A percentile compares a stretch with the other conserved stretches of the same genome.
phyloP scores from a whole-genome alignment of 2,113 vertebrate species.

The Ictalurus punctatus region DNA sequence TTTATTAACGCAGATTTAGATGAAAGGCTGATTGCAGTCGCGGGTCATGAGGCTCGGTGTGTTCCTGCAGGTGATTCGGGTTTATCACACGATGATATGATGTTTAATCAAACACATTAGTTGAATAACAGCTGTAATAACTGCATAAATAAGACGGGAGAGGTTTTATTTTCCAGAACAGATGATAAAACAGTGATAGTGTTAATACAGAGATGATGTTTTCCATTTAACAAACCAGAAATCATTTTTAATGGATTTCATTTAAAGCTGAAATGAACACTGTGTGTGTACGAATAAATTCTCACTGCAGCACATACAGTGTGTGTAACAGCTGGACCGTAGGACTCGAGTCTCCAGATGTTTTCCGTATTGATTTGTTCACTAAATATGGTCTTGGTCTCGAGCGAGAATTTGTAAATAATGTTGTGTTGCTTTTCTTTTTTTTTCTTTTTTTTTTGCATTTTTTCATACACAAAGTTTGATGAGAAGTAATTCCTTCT shows the following conservation, averaged over 20 bases:
- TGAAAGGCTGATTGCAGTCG: not conserved
- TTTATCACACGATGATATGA: slow-evolving; percentile 24
- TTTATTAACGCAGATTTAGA: slow-evolving; percentile 20
- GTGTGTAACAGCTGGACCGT: not conserved
- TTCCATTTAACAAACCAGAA: too few species aligned
- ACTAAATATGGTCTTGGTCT: not conserved
- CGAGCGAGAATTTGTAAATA: not conserved
- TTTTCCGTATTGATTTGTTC: not conserved
- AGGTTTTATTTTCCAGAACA: not conserved
- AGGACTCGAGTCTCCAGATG: not conserved
- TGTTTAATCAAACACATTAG: slow-evolving; percentile 29
- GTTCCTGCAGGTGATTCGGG: slow-evolving; percentile 23
- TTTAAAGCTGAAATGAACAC: too few species aligned
- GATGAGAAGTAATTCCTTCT: not conserved
- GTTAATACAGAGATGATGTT: not conserved
- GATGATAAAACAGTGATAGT: not conserved
- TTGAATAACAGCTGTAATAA: not conserved
- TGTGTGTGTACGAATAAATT: not conserved
- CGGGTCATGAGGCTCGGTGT: slow-evolving; percentile 5
- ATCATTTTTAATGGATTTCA: not conserved
- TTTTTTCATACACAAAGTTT: too few species aligned
- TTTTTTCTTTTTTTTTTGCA: not conserved
- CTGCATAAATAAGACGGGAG: not conserved
- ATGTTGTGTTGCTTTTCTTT: not conserved
- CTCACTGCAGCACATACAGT: not conserved